Base-by-base conservation (phyloP, 2,113 vertebrate species). In the Rissa tridactyla region DNA sequence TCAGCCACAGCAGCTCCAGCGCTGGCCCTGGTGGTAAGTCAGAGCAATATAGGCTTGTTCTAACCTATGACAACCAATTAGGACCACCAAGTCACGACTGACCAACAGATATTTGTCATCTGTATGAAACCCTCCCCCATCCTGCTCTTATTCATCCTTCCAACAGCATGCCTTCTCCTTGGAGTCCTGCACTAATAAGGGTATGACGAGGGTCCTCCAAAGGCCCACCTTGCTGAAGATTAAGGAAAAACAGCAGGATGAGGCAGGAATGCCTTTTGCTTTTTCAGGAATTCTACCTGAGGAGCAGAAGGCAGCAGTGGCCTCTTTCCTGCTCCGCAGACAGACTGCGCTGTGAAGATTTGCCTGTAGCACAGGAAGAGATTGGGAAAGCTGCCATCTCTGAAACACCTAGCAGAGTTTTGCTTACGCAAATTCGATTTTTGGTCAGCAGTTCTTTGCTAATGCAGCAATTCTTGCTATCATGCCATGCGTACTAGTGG, bases 261-360 rank as follows among this genome's bases (percentile, higher is more conserved):
- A 78, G 17, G 29, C 21, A 60, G 29, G 22, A 92, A 70, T 16
- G 12, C 2, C 7, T 73, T 80, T 61, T 79, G 6, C 40, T 77
- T 69, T 95, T 73, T 42, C 17, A 58, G 51, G n/a, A 73, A 73
- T 70, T 66, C 80, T 58, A 26, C 17, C 68, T 36, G 34, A 72
- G 15, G 15, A 29, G 17, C 0, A 0, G 36, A 86, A 69, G 32
- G 34, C 36, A 80, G 62, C 2, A 12, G 61, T 1, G 1, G 30
- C 13, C n/a, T 77, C 32, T 64, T 87, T 72, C 26, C 76, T 73
- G 30, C 78, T 82, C 20, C 47, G 52, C 34, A 76, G 46, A 62
- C 32, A 44, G 68, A 72, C 3, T 34, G 40, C 1, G 2, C 34
- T 38, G 23, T 57, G 38, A 66, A 92, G 38, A 62, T 55, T 51